These are phyloP conservation scores for Seladonia tumulorum DNA, from an alignment of 2,888 invertebrate genomes.

Conservation along the genomic window DNA sequence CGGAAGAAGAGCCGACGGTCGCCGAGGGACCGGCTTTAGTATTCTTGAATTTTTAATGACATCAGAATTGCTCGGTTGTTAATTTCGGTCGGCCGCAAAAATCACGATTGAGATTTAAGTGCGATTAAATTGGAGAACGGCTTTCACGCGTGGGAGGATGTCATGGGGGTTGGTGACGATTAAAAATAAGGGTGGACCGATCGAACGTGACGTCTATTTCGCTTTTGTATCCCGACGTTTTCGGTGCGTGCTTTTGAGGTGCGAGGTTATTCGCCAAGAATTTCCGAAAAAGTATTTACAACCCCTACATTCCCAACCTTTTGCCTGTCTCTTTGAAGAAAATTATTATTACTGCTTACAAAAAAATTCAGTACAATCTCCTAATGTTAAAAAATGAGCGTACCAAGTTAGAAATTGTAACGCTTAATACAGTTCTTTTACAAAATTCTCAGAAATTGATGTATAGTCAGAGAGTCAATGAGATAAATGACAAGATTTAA, in stretches of 20 bases:
- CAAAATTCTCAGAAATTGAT: background rate
- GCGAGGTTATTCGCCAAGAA: background rate
- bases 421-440: background rate
- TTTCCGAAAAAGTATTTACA: background rate
- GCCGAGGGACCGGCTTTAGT: background rate
- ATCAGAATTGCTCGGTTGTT: constrained; percentile 33
- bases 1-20: background rate
- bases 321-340: background rate
- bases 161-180: background rate
- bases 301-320: background rate
- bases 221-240: background rate
- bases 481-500: background rate
- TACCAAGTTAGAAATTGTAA: background rate
- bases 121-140: constrained; percentile 4
- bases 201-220: background rate
- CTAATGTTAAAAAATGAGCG: background rate
- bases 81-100: constrained; percentile 14
- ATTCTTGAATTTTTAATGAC: constrained; percentile 45
- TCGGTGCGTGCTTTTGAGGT: background rate
- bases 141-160: background rate
- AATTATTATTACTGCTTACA: background rate
- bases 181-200: background rate
- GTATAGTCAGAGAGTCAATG: background rate
- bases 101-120: background rate
- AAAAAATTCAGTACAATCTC: background rate